Evolutionary conservation across 2,888 invertebrate species (phyloP), one percentile per base, ranked within the genome.

Genomic region (Nineta flava): DNA sequence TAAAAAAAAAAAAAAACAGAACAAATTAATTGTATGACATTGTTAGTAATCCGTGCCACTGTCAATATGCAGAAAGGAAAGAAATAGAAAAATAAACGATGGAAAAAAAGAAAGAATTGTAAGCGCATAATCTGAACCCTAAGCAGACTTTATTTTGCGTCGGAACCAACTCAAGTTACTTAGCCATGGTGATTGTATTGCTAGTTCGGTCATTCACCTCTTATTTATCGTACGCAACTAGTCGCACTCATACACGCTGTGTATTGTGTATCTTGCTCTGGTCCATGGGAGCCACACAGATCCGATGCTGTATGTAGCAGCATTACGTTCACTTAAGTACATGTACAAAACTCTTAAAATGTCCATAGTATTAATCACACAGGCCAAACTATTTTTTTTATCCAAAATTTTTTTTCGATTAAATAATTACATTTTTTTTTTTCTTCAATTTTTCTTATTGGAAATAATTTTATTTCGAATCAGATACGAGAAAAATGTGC

Each of bases 161-260:
- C 38, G n/a, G 38, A 38, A 38, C n/a, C 38, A 38, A 38, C 38
- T 38, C 38, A 38, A 38, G 38, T 38, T 38, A 38, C 38, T 38
- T 38, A 38, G 38, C 38, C 38, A 38, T 38, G 38, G 38, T 15
- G 38, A 38, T 38, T 5, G 38, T 38, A 6, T 9, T 38, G 6
- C n/a, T 2, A 12, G n/a, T 12, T n/a, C 9, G 17, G 43, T 43
- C 21, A 16, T 43, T 43, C 6, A 19, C 26, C 26, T 26, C 26
- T 26, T 26, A 26, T 26, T 26, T 26, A 26, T 26, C 26, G 7
- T 26, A 26, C 26, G 4, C 6, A 26, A 26, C 26, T 26, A 7
- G 2, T 26, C 26, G 2, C 4, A 26, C 7, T 7, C 26, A 26
- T 6, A 26, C 7, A 7, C 2, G 4, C 9, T 2, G 9, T 4